Base-by-base conservation (phyloP, 1,140 invertebrate species). In the Bicyclus anynana region DNA sequence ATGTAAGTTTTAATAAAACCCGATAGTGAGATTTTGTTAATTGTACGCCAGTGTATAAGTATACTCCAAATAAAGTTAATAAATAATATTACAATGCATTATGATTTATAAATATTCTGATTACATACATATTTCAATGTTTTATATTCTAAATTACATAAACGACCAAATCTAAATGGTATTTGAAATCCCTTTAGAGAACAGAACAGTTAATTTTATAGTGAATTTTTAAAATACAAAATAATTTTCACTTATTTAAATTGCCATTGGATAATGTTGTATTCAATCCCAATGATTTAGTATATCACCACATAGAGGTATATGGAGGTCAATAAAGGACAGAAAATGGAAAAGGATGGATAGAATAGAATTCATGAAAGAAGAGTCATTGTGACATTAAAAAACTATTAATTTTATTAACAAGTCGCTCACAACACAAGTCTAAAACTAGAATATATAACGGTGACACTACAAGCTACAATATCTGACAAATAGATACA, bases 331-430 rank as follows among this genome's bases (percentile, higher is more conserved):
- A 48, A 9, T 60, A 72, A 56, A 67, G 75, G 74, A 77, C 53
- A 65, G 62, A 58, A 67, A 73, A 72, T 77, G 65, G 72, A 61
- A 69, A 44, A 77, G 80, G 76, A 77, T 64, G 76, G 73, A 74
- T 58, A 55, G 56, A 52, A 61, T 64, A 72, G 72, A 75, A 76
- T 76, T 72, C 10, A 16, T n/a, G 40, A 44, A 84, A 83, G 74
- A 80, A 80, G 71, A 76, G 59, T 70, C 70, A 65, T 67, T 61
- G 72, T 74, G 77, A 77, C 68, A 63, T 79, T 83, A 79, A 64
- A 82, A 80, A 83, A 83, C 80, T 85, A 87, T 82, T 62, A 72
- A 81, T 87, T 84, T 84, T 47, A 73, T 85, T 84, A 83, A 84
- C 77, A 84, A 79, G 68, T 84, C 74, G 69, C 74, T 87, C 80